Conservation (phyloP, 2,888 invertebrate genomes). For the Lycia hirtaria region DNA sequence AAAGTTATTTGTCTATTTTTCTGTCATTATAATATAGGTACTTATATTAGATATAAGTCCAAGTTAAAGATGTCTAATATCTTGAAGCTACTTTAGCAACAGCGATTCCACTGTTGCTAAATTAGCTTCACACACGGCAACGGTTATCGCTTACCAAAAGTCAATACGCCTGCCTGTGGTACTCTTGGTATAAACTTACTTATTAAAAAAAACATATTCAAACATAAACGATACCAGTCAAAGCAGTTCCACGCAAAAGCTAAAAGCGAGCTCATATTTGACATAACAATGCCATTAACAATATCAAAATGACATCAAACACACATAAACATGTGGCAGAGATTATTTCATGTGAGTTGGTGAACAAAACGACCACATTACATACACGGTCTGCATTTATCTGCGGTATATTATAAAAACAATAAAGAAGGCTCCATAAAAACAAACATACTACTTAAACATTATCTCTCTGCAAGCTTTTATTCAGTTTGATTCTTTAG, state of each 20-base stretch:
- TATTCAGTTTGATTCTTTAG: neutral
- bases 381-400: constrained; percentile 41
- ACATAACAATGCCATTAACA: constrained; percentile 11
- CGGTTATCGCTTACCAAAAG: too few species aligned
- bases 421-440: constrained; percentile 50
- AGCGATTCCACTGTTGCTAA: too few species aligned
- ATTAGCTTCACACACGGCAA: too few species aligned
- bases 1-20: too few species aligned
- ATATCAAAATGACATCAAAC: constrained; percentile 24
- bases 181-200: neutral
- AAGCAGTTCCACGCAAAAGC: neutral
- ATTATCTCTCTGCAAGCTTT: constrained; percentile 40
- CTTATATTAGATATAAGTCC: too few species aligned
- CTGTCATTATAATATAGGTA: too few species aligned
- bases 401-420: constrained; percentile 47
- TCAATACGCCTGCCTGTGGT: too few species aligned
- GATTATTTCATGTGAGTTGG: constrained; percentile 16
- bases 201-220: neutral
- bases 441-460: constrained; percentile 45
- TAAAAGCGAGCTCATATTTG: constrained; percentile 1
- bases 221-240: neutral
- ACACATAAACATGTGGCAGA: constrained; percentile 14
- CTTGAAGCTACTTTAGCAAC: too few species aligned
- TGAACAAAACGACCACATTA: constrained; percentile 25
- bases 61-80: too few species aligned